Evolutionary conservation across 35 echinoderm and acorn worm species (phyloP).

Genomic region (Apostichopus californicus): DNA sequence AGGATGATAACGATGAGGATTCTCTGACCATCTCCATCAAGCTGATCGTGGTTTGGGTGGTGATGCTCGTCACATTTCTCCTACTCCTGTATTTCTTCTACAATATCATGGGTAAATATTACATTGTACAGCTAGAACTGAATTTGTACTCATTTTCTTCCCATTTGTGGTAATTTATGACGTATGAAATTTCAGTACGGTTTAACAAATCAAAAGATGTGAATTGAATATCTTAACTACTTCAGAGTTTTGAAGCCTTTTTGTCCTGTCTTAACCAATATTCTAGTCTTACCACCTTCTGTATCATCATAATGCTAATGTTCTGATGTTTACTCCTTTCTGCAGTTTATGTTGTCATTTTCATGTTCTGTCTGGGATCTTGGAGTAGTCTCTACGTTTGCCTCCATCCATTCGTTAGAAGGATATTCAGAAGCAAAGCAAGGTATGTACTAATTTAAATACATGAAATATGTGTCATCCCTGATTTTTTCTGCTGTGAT

Average conservation of each 20-base stretch:
- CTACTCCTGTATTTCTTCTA: conserved; percentile 28
- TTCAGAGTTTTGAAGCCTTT: too few species aligned
- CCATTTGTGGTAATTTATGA: neutral
- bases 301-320: neutral
- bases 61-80: neutral
- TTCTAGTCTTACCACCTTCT: too few species aligned
- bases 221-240: too few species aligned
- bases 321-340: neutral
- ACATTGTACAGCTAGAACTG: too few species aligned
- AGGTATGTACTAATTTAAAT: neutral
- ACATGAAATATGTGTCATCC: too few species aligned
- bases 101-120: conserved; percentile 17
- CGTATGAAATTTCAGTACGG: neutral
- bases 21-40: neutral
- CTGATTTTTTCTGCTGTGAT: too few species aligned
- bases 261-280: too few species aligned
- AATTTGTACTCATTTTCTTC: too few species aligned
- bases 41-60: neutral
- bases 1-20: neutral
- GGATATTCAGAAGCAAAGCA: neutral
- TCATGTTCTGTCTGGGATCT: conserved; percentile 42
- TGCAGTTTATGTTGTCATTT: conserved; percentile 42
- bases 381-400: conserved; percentile 28
- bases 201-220: neutral
- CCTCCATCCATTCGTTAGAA: conserved; percentile 5